Evolutionary conservation across 1,140 invertebrate genomes (phyloP).

Genomic region (Cecropterus lyciades): DNA sequence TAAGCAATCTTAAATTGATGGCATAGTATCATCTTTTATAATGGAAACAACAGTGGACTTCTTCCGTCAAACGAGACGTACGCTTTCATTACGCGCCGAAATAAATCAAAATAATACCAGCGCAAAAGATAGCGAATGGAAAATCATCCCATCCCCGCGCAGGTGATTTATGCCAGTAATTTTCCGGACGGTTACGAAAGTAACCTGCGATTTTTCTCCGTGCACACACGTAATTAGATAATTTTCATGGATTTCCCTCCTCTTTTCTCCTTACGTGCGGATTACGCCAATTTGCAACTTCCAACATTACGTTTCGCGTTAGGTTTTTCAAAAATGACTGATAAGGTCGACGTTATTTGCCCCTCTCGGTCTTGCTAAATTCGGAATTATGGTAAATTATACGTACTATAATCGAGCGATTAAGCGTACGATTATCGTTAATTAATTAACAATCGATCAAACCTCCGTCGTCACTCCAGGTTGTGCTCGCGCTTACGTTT

Average conservation of each 20-base stretch:
- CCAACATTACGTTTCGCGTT: neutral
- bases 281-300: conserved; percentile 11
- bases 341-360: too few species aligned
- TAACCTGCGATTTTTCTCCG: conserved; percentile 79
- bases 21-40: conserved; percentile 43
- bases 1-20: neutral
- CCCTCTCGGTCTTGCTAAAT: neutral
- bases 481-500: conserved; percentile 74
- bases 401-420: too few species aligned
- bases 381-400: neutral
- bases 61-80: conserved; percentile 66
- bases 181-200: conserved; percentile 78
- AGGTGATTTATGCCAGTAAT: conserved; percentile 79
- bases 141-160: conserved; percentile 67
- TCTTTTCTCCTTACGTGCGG: conserved; percentile 20
- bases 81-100: conserved; percentile 72
- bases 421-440: conserved; percentile 7
- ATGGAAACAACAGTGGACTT: conserved; percentile 59
- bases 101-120: conserved; percentile 82
- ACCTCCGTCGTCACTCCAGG: conserved; percentile 42
- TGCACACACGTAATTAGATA: conserved; percentile 80
- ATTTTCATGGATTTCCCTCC: conserved; percentile 66
- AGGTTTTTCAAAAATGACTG: neutral
- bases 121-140: conserved; percentile 79
- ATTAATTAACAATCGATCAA: conserved; percentile 28